Conservation (phyloP, 2,888 invertebrate species). For the Galerucella pusilla region DNA sequence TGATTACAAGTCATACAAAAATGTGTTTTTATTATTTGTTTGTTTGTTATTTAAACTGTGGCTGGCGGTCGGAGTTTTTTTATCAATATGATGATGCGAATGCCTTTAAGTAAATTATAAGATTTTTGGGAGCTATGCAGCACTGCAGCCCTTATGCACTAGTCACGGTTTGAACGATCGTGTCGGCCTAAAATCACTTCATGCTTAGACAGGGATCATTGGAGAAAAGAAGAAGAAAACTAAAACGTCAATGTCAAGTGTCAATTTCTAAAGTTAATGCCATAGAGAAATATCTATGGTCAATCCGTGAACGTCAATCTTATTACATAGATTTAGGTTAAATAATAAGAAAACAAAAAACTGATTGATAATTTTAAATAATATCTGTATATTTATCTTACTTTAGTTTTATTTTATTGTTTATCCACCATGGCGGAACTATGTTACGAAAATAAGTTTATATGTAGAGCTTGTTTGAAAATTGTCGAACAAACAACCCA, state of each 20-base stretch:
- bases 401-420: background rate
- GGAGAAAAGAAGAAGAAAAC: background rate
- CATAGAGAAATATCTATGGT: too few relatives aligned
- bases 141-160: too few relatives aligned
- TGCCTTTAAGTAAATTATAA: too few relatives aligned
- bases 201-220: background rate
- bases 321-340: slow-evolving; percentile 22
- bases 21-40: background rate
- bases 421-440: slow-evolving; percentile 9
- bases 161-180: too few relatives aligned
- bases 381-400: slow-evolving; percentile 4
- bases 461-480: slow-evolving; percentile 53
- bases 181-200: background rate
- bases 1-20: background rate
- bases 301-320: background rate
- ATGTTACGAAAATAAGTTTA: slow-evolving; percentile 35
- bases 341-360: slow-evolving; percentile 13
- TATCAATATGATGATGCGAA: too few relatives aligned
- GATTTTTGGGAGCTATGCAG: too few relatives aligned
- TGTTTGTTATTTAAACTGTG: background rate
- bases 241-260: background rate
- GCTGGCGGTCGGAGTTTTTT: too few relatives aligned
- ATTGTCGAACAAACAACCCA: slow-evolving; percentile 44
- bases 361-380: background rate
- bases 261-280: too few relatives aligned